Percentiles rank a stretch among this genome's conserved stretches.
These are phyloP conservation scores for Polylopha cassiicola DNA, from an alignment of 2,888 invertebrate species.

Conservation along the genomic window DNA sequence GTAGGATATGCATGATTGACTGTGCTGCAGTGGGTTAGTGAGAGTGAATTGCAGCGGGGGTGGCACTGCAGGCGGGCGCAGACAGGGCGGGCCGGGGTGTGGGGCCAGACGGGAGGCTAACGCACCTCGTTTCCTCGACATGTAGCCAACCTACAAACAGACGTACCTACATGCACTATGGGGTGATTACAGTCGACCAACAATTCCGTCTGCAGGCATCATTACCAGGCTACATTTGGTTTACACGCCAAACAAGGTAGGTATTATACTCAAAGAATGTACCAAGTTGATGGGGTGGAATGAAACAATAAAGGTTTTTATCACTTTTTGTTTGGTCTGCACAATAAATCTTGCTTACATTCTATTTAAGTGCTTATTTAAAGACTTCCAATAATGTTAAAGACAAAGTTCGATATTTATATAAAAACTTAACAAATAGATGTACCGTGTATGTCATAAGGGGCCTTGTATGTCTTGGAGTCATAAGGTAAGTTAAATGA, in stretches of 20 bases:
- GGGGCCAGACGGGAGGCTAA: slow-evolving; percentile 73
- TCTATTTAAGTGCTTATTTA: too few relatives aligned
- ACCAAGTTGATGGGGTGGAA: too few relatives aligned
- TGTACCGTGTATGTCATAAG: too few relatives aligned
- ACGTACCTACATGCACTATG: slow-evolving; percentile 45
- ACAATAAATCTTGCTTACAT: too few relatives aligned
- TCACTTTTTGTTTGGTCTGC: too few relatives aligned
- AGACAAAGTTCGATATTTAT: too few relatives aligned
- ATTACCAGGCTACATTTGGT: slow-evolving; percentile 19
- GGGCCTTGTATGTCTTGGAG: too few relatives aligned
- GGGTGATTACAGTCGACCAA: slow-evolving; percentile 48
- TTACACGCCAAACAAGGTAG: slow-evolving; percentile 17
- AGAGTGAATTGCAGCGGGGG: slow-evolving; percentile 70
- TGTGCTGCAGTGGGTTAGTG: slow-evolving; percentile 76
- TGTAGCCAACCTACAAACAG: slow-evolving; percentile 42
- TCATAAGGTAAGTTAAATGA: too few relatives aligned
- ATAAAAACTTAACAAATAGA: too few relatives aligned
- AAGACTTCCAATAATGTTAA: too few relatives aligned
- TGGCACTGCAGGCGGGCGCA: slow-evolving; percentile 40
- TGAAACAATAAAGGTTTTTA: too few relatives aligned
- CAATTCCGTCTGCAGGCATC: slow-evolving; percentile 26
- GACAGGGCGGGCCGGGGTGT: slow-evolving; percentile 61
- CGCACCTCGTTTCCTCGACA: slow-evolving; percentile 68
- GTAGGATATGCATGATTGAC: slow-evolving; percentile 68
- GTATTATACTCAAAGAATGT: slow-evolving; percentile 14